Evolutionary conservation across 1,140 invertebrate genomes (phyloP), one percentile per base, ranked within the genome.

Genomic region (Andricus grossulariae): DNA sequence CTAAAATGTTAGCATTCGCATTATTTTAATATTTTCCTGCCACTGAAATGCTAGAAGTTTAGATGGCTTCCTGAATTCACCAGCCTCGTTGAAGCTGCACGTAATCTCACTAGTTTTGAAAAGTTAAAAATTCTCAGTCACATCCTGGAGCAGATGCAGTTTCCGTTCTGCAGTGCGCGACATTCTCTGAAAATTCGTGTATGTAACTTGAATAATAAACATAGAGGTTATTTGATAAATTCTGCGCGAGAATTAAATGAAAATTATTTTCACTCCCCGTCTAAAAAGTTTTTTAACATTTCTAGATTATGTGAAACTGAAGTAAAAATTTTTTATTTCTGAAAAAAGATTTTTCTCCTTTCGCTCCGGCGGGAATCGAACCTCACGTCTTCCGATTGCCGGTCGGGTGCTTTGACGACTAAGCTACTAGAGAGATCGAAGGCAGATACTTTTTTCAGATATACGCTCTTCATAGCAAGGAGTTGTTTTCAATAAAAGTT

Each of bases 151-250:
- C n/a, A 39, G 60, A 66, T n/a, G 39, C 25, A 5, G 60, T 66
- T 66, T 66, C 60, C 39, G 2, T 11, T 1, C 10, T 10, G 10
- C 7, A 10, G 39, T 39, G 13, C 25, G 60, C n/a, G 60, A 66
- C 60, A 66, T 66, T 15, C 32, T 39, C 60, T 16, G 32, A 3
- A 66, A 25, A 66, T 66, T 66, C 60, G n/a, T 66, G 60, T 32
- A 66, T 66, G 60, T 45, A 39, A 66, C 60, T 66, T 66, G 60
- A 66, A 66, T 66, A 66, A 66, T 39, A 66, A 66, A 66, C 60
- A 66, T 15, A 10, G 60, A 66, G 25, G 60, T 32, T 39, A 66
- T 66, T 45, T 25, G 13, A 66, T 45, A 32, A 66, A 45, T 66
- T 39, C 32, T 15, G 32, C 16, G 13, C n/a, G 12, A 39, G 15